Base-by-base conservation (phyloP, 2,888 invertebrate species). In the Orthonevra nobilis region DNA sequence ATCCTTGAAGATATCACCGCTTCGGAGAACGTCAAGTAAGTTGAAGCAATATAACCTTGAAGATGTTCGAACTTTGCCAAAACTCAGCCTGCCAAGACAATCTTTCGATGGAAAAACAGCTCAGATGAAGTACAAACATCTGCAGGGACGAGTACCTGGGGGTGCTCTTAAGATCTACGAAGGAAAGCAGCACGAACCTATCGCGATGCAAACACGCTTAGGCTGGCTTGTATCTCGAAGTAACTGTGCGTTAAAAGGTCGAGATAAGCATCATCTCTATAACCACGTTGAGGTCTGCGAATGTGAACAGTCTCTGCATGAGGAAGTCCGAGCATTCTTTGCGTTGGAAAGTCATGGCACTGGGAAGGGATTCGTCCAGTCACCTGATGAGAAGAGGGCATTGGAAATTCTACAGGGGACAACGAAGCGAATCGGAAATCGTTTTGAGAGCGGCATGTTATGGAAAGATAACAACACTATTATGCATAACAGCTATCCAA, bases 401-500 rank as follows among this genome's bases (percentile, higher is more conserved):
- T 10, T 32, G 23, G 12, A 48, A 28, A 60, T 82, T 10, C 32
- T 79, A 7, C 26, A 61, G 32, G 17, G 30, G 6, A 74, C 63
- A 17, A 75, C 44, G 7, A 63, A 14, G 14, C 56, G 56, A 1
- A 52, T 38, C 10, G 36, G 48, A 4, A 23, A 64, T 14, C 42
- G 52, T 3, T 81, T 68, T 36, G 72, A 81, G n/a, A 74, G 74
- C 30, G 81, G 79, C 1, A 52, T 82, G 2, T 28, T 83, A 10
- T 83, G 83, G 83, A 81, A 79, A 46, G 66, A 73, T 32, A 74
- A 82, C 6, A 17, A 81, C 19, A 30, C 75, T 54, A 40, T 5
- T 14, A 14, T 56, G 10, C 56, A 63, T 5, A 38, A 56, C 19
- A 58, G 34, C 20, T 56, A 23, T 10, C 10, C 44, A 20, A 81